Base-by-base conservation (phyloP, 1,140 invertebrate genomes). In the Lasaia peninsularis region DNA sequence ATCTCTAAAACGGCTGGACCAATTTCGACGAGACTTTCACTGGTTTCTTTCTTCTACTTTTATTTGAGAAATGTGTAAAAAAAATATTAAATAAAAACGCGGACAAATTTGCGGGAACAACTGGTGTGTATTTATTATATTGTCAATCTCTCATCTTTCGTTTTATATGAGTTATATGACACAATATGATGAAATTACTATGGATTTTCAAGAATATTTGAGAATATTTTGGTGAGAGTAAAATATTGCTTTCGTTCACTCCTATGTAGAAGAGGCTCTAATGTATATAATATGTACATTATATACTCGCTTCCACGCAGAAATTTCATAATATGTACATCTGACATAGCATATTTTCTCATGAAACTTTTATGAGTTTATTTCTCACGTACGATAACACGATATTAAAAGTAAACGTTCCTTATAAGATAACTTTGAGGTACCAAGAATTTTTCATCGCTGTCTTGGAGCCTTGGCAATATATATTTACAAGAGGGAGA, bases 381-480 rank as follows among this genome's bases (percentile, higher is more conserved):
- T 65, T 61, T 58, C 63, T 58, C 64, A 69, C 63, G 59, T 69
- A 69, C 70, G 71, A 75, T 74, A 77, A 79, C 73, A 78, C 72
- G 72, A 79, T 82, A 82, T 83, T 77, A 78, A 76, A 86, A 71
- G 74, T 78, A 74, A 75, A 77, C 75, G 71, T 73, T 69, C 70
- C 77, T 86, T 75, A 70, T 74, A 74, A 84, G 78, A 85, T 82
- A 86, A 85, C 80, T 81, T 71, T 80, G 76, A 84, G 78, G 74
- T 77, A 85, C 69, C 68, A 82, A 78, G 85, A 85, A 85, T 86
- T 84, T 55, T 83, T 85, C 83, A 85, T 82, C 69, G 78, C 64
- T 68, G 71, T 67, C 71, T 78, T 77, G 77, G 73, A 82, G 71
- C 75, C 75, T 80, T 66, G 69, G 83, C 82, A 82, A 85, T 86